Evolutionary conservation across 1,140 invertebrate species (phyloP).

Genomic region (Phymastichus coffea): DNA sequence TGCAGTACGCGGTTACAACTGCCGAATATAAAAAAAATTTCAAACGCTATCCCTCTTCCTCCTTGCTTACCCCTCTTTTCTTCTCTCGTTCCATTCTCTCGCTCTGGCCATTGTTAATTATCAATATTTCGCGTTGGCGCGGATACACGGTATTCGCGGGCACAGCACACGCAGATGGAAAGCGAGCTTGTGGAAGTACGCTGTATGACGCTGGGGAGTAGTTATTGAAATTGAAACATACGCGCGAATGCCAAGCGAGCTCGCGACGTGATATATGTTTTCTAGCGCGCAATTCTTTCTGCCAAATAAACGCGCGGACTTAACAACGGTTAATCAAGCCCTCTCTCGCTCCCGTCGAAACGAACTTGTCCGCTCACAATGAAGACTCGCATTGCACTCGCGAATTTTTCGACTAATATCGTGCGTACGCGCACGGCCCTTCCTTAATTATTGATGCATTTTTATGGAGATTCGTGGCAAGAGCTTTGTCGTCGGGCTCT

Average conservation of each 20-base stretch:
- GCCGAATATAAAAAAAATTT: slow-evolving; percentile 52
- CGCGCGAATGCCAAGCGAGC: slow-evolving; percentile 32
- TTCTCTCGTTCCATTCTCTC: background rate
- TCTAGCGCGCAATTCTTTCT: slow-evolving; percentile 16
- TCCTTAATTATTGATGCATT: too few species aligned
- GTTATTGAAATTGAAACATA: slow-evolving; percentile 60
- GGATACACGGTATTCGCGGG: background rate
- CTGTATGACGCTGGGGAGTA: slow-evolving; percentile 50
- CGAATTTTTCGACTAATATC: too few species aligned
- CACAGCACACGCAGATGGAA: background rate
- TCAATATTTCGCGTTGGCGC: slow-evolving; percentile 52
- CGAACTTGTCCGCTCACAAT: slow-evolving; percentile 7
- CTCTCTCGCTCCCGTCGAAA: too few species aligned
- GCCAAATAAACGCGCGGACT: slow-evolving; percentile 40
- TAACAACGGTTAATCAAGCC: slow-evolving; percentile 49
- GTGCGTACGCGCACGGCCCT: too few species aligned
- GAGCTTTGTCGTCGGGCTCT: too few species aligned
- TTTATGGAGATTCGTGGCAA: too few species aligned
- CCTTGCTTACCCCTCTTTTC: slow-evolving; percentile 3
- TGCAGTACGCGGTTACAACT: slow-evolving; percentile 45
- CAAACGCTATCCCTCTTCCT: slow-evolving; percentile 4
- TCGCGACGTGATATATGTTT: slow-evolving; percentile 29
- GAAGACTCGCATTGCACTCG: background rate
- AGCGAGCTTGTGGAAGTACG: background rate
- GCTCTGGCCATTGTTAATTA: slow-evolving; percentile 58